Conservation (phyloP, 2,888 invertebrate genomes). For the Cinara cedri region DNA sequence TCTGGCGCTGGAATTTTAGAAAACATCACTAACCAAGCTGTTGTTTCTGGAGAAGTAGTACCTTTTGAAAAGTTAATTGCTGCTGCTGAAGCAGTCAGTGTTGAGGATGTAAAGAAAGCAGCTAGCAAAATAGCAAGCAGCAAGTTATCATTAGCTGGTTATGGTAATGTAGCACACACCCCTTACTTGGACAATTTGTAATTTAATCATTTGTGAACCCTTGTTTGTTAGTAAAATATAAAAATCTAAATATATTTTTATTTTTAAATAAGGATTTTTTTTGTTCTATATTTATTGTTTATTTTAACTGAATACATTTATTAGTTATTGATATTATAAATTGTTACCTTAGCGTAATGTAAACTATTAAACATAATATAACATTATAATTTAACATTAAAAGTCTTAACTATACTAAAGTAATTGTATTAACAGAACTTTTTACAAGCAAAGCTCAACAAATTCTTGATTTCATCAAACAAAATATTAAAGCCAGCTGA, state of each 20-base stretch:
- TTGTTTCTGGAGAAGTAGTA: slow-evolving; percentile 68
- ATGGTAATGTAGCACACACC: slow-evolving; percentile 79
- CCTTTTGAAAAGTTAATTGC: slow-evolving; percentile 68
- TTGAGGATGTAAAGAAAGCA: slow-evolving; percentile 76
- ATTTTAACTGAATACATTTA: slow-evolving; percentile 17
- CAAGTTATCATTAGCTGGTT: slow-evolving; percentile 79
- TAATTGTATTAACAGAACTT: too few species aligned
- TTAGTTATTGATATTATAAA: slow-evolving; percentile 14
- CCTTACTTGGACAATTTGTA: slow-evolving; percentile 73
- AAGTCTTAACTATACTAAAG: too few species aligned
- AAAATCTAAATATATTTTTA: slow-evolving; percentile 28
- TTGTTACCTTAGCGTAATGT: slow-evolving; percentile 8
- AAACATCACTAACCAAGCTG: slow-evolving; percentile 74
- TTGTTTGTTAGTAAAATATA: slow-evolving; percentile 43
- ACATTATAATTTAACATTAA: slow-evolving; percentile 31
- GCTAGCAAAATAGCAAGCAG: slow-evolving; percentile 72
- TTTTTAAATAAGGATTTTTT: slow-evolving; percentile 18
- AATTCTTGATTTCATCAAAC: too few species aligned
- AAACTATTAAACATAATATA: slow-evolving; percentile 17
- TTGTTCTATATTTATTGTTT: slow-evolving; percentile 15
- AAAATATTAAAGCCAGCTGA: too few species aligned
- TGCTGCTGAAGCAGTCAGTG: slow-evolving; percentile 73
- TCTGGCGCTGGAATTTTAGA: slow-evolving; percentile 69
- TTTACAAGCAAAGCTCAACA: too few species aligned
- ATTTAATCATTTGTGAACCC: slow-evolving; percentile 27